Evolutionary conservation across 2,797 vertebrate genomes (phyloP).

Genomic region (Macropodus opercularis): DNA sequence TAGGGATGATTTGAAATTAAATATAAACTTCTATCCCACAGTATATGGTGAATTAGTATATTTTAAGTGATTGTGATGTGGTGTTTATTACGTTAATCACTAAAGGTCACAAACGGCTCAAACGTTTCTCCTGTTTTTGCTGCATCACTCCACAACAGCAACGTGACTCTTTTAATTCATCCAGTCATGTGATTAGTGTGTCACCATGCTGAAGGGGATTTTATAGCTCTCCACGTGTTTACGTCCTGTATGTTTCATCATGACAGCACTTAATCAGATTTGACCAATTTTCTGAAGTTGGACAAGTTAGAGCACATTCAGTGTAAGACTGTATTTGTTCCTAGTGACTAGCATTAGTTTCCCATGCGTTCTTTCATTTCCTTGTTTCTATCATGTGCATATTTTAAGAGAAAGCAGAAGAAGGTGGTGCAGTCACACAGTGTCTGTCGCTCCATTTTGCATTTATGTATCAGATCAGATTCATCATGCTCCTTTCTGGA

Average conservation of each 20-base stretch:
- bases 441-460: background rate
- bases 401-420: conserved; percentile 1
- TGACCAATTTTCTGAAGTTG: background rate
- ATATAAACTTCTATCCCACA: background rate
- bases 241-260: background rate
- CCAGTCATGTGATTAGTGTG: conserved; percentile 22
- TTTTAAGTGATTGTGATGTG: background rate
- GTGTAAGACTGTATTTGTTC: background rate
- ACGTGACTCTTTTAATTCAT: conserved; percentile 15
- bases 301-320: conserved; percentile 1
- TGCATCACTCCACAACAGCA: conserved; percentile 5
- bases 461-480: conserved; percentile 10
- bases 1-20: background rate
- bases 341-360: background rate
- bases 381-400: background rate
- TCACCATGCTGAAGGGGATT: conserved; percentile 10
- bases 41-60: background rate
- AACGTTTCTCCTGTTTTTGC: background rate
- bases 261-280: background rate
- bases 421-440: background rate
- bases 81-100: background rate
- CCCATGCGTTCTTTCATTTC: background rate
- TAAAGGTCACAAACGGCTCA: background rate
- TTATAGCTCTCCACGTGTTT: conserved; percentile 9
- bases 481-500: conserved; percentile 8